phyloP scores from a whole-genome alignment of 2,797 vertebrate genomes.

The Cryptoblepharus egeriae region DNA sequence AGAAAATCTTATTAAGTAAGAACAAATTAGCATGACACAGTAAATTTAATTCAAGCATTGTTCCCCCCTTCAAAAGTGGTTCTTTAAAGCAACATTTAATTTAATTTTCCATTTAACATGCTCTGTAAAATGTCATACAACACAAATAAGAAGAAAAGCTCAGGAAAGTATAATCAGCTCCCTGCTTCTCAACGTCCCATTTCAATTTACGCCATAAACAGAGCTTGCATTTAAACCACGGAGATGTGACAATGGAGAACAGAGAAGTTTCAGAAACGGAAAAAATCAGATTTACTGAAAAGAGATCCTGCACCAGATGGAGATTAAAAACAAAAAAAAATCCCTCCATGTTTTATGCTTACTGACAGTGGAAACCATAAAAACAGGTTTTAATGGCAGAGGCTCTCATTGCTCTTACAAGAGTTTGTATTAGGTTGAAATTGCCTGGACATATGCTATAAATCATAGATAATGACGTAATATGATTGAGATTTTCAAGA shows the following conservation, averaged over 20 bases:
- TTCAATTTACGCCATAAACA: constrained; percentile 15
- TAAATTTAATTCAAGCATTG: background rate
- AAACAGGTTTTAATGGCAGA: constrained; percentile 26
- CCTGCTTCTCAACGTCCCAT: constrained; percentile 38
- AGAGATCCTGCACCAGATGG: background rate
- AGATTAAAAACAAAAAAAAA: constrained; percentile 25
- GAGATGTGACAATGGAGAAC: constrained; percentile 38
- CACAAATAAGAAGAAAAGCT: constrained; percentile 13
- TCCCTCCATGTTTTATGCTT: constrained; percentile 15
- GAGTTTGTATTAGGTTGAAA: constrained; percentile 36
- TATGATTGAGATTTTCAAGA: constrained; percentile 2
- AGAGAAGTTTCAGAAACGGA: constrained; percentile 42
- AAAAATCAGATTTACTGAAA: constrained; percentile 61
- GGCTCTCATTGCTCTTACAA: constrained; percentile 28
- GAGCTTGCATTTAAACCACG: constrained; percentile 16
- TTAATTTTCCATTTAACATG: constrained; percentile 42
- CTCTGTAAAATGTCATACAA: constrained; percentile 36
- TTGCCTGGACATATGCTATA: constrained; percentile 32
- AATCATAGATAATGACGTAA: constrained; percentile 5
- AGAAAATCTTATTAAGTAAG: constrained; percentile 29
- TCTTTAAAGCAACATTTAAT: constrained; percentile 31
- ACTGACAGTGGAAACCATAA: constrained; percentile 33
- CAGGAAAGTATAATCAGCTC: constrained; percentile 25
- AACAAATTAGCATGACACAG: constrained; percentile 21
- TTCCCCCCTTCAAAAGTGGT: constrained; percentile 12